Conservation (phyloP, 2,113 vertebrate genomes). For the Vulpes vulpes region DNA sequence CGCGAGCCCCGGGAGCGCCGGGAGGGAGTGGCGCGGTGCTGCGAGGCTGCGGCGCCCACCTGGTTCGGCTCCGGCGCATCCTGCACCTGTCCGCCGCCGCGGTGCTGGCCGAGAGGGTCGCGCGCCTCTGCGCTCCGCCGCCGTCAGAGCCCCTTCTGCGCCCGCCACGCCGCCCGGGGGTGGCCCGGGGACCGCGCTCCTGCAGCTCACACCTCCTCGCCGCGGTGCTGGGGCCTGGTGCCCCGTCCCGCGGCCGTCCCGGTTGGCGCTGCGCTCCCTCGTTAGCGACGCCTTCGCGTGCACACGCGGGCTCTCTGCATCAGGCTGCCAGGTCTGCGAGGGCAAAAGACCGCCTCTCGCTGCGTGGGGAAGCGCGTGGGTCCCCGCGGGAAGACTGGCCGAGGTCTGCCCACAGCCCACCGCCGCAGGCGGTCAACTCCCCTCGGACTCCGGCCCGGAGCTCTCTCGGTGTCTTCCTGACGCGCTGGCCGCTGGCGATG, state of each 20-base stretch:
- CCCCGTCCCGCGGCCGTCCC: neutral
- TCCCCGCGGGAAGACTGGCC: neutral
- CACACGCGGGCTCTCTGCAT: neutral
- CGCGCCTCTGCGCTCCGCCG: neutral
- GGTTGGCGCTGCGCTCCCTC: rapidly evolving
- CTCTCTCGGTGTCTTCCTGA: neutral
- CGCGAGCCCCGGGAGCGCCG: neutral
- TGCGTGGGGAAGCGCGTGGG: neutral
- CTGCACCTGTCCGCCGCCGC: neutral
- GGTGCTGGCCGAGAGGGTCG: neutral
- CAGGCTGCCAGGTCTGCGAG: neutral
- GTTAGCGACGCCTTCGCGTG: neutral
- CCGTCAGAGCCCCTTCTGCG: neutral
- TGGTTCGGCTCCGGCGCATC: neutral
- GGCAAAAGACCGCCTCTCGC: neutral
- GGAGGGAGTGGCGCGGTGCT: neutral
- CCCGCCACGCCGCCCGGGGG: neutral
- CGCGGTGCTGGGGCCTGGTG: neutral
- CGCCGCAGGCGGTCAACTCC: neutral
- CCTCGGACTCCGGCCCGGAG: neutral
- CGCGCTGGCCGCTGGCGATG: neutral
- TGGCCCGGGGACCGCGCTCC: neutral
- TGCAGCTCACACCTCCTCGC: neutral
- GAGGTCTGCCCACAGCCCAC: neutral
- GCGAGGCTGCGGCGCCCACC: neutral